Conservation (phyloP, 1,140 invertebrate species). For the Galleria mellonella region DNA sequence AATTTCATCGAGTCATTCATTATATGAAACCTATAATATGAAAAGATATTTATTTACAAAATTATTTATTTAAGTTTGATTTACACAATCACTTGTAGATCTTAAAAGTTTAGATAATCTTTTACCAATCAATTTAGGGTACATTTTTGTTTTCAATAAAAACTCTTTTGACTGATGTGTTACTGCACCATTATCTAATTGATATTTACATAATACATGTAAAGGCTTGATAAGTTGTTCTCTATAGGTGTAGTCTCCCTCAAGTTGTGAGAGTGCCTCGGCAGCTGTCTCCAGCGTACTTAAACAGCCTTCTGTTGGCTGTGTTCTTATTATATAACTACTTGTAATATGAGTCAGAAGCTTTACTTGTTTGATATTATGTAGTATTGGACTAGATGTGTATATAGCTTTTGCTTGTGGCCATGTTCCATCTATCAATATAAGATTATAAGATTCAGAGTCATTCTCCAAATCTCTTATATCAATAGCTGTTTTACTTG, state of each 20-base stretch:
- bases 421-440: constrained; percentile 96
- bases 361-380: constrained; percentile 83
- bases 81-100: constrained; percentile 39
- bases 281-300: constrained; percentile 94
- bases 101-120: constrained; percentile 79
- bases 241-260: constrained; percentile 79
- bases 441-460: constrained; percentile 81
- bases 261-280: constrained; percentile 85
- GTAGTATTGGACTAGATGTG: constrained; percentile 81
- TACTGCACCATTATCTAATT: constrained; percentile 92
- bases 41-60: neutral
- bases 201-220: constrained; percentile 87
- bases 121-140: constrained; percentile 89
- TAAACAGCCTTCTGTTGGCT: constrained; percentile 92
- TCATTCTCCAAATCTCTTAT: constrained; percentile 67
- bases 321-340: constrained; percentile 94
- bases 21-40: too few species aligned
- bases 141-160: constrained; percentile 88
- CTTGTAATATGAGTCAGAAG: constrained; percentile 82
- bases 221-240: constrained; percentile 85
- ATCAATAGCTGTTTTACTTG: constrained; percentile 83
- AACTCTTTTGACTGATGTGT: constrained; percentile 95
- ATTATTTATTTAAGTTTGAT: constrained; percentile 9
- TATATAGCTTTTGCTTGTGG: constrained; percentile 93
- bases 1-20: too few species aligned